Evolutionary conservation across 2,113 vertebrate genomes (phyloP).

Genomic region (Sprattus sprattus): DNA sequence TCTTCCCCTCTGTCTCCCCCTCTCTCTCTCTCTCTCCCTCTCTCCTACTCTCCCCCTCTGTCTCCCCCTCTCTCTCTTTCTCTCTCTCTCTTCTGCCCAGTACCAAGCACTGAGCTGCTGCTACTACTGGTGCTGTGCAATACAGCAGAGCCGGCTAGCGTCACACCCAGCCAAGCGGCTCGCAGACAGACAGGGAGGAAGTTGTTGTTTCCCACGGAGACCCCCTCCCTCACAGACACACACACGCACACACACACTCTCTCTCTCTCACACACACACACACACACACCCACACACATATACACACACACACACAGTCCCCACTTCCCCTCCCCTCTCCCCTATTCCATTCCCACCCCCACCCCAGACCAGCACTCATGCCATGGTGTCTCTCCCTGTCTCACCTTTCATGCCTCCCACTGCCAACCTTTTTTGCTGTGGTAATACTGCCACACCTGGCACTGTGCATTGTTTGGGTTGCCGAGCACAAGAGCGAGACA

Average conservation of each 20-base stretch:
- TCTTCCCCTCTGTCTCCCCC: slow-evolving; percentile 44
- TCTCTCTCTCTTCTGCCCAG: slow-evolving; percentile 27
- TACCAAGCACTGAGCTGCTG: slow-evolving; percentile 47
- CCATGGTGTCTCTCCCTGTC: slow-evolving; percentile 14
- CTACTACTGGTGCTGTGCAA: slow-evolving; percentile 36
- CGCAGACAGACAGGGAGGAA: slow-evolving; percentile 59
- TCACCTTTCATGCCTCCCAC: background rate
- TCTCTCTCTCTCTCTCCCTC: slow-evolving; percentile 18
- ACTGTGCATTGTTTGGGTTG: slow-evolving; percentile 17
- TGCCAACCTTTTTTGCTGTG: background rate
- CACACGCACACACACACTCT: slow-evolving; percentile 1
- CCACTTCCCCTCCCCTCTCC: slow-evolving; percentile 16
- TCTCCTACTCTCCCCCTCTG: slow-evolving; percentile 20
- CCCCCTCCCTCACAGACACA: slow-evolving; percentile 36
- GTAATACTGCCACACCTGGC: slow-evolving; percentile 4
- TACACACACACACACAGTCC: slow-evolving; percentile 8
- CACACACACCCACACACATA: background rate
- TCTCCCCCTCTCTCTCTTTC: background rate
- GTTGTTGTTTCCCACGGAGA: slow-evolving; percentile 63
- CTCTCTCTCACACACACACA: background rate
- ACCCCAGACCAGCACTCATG: background rate
- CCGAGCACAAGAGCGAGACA: background rate
- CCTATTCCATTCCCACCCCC: background rate
- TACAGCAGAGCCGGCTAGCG: slow-evolving; percentile 41
- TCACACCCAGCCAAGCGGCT: slow-evolving; percentile 52